These are phyloP conservation scores for Brienomyrus longianalis DNA, from an alignment of 2,113 vertebrate genomes.

Conservation along the genomic window DNA sequence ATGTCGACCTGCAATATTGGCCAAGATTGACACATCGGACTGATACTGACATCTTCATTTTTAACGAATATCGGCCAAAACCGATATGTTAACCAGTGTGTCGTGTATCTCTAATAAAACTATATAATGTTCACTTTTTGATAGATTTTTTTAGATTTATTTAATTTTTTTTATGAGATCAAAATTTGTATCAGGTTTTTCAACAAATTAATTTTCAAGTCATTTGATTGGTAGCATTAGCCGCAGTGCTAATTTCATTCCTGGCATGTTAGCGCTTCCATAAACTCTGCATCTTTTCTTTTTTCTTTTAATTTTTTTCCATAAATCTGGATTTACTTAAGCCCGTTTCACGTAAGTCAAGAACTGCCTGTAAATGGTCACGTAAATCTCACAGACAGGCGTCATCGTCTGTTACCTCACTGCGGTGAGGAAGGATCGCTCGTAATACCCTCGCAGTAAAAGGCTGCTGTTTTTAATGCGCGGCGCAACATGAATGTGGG, in stretches of 20 bases:
- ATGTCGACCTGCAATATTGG: neutral
- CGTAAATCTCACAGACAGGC: conserved; percentile 54
- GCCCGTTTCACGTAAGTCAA: neutral
- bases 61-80: neutral
- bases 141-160: neutral
- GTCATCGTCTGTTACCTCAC: conserved; percentile 61
- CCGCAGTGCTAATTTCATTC: neutral
- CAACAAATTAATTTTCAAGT: neutral
- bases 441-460: conserved; percentile 49
- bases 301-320: neutral
- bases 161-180: neutral
- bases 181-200: neutral
- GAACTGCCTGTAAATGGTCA: conserved; percentile 54
- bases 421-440: conserved; percentile 53
- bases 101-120: neutral
- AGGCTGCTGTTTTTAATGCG: conserved; percentile 54
- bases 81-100: neutral
- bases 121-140: neutral
- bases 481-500: conserved; percentile 47
- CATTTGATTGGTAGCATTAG: neutral
- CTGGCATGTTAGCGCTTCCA: conserved; percentile 10
- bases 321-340: neutral
- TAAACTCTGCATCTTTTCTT: conserved; percentile 34
- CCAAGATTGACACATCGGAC: neutral
- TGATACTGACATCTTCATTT: neutral